Evolutionary conservation across 2,888 invertebrate genomes (phyloP), one percentile per base, ranked within the genome.

Genomic region (Sphaeridia pumilis): DNA sequence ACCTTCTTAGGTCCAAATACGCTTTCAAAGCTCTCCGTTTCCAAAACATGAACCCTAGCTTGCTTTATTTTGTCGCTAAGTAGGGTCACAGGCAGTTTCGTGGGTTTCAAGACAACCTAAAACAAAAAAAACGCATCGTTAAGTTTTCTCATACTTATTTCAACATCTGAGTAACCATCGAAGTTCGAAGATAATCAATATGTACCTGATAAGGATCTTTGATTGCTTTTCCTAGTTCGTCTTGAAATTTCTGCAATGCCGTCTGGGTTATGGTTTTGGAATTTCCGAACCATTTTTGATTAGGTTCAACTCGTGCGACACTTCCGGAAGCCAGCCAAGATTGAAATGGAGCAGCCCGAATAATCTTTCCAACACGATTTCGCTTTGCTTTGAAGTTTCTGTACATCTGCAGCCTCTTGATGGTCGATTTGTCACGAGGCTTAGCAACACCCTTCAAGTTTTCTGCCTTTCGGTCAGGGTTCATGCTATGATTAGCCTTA

Each of bases 281-380:
- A 70, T 99, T 99, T 17, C 95, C 94, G 72, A 99, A 99, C 98
- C 98, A 99, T 70, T 87, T 90, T 66, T 93, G 88, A 65, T 89
- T 94, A 2, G 98, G 98, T 72, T 95, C 98, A 0, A 99, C 89
- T 55, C 97, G 78, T 27, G 95, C 90, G 69, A 85, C 81, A 1
- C 89, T 83, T 24, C 98, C 98, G 28, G 93, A 83, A 14, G 84
- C 75, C 22, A 93, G 73, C 73, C 82, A 82, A 43, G 85, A 86
- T 72, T 98, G 98, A 70, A 92, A 99, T 1, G 97, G 95, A 1
- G 98, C 98, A 26, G 95, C 86, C 34, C 82, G 83, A 43, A 94
- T 73, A 51, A 99, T 93, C 76, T 94, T 88, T 46, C 97, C 80
- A 42, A 66, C 66, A 26, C 79, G 81, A 72, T 97, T 84, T 52